A percentile compares a stretch with the other conserved stretches of the same genome.
These are phyloP conservation scores for Limnothrissa miodon DNA, from an alignment of 2,113 vertebrate genomes.

Conservation along the genomic window DNA sequence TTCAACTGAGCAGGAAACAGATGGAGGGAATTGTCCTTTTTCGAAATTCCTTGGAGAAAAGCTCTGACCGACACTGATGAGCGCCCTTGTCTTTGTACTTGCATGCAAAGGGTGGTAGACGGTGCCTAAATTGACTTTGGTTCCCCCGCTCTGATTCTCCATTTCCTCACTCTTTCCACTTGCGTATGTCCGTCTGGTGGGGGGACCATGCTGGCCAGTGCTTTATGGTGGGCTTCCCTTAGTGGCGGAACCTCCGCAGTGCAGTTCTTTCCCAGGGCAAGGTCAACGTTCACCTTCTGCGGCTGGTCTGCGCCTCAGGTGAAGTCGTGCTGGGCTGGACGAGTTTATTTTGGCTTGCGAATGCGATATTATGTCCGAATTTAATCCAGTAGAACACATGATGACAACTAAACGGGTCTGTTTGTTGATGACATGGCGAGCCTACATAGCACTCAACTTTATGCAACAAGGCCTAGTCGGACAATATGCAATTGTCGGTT, in stretches of 20 bases:
- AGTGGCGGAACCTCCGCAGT: slow-evolving; percentile 70
- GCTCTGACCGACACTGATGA: slow-evolving; percentile 77
- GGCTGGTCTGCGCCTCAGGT: background rate
- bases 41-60: slow-evolving; percentile 85
- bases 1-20: slow-evolving; percentile 96
- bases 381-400: background rate
- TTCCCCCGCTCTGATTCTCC: slow-evolving; percentile 85
- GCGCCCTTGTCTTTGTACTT: slow-evolving; percentile 84
- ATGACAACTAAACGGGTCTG: background rate
- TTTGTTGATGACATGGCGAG: background rate
- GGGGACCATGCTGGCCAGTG: slow-evolving; percentile 67
- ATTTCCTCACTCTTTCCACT: slow-evolving; percentile 95
- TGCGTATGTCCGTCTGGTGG: slow-evolving; percentile 86
- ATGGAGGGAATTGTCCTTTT: slow-evolving; percentile 89
- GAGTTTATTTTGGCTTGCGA: background rate
- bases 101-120: slow-evolving; percentile 81
- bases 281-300: slow-evolving; percentile 64
- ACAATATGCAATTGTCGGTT: too few relatives aligned
- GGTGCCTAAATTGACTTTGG: slow-evolving; percentile 74
- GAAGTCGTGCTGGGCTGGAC: background rate
- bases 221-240: slow-evolving; percentile 69
- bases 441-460: background rate
- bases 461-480: background rate
- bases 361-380: background rate
- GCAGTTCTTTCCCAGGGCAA: slow-evolving; percentile 78